Evolutionary conservation across 2,888 invertebrate species (phyloP).

Genomic region (Idaea biselata): DNA sequence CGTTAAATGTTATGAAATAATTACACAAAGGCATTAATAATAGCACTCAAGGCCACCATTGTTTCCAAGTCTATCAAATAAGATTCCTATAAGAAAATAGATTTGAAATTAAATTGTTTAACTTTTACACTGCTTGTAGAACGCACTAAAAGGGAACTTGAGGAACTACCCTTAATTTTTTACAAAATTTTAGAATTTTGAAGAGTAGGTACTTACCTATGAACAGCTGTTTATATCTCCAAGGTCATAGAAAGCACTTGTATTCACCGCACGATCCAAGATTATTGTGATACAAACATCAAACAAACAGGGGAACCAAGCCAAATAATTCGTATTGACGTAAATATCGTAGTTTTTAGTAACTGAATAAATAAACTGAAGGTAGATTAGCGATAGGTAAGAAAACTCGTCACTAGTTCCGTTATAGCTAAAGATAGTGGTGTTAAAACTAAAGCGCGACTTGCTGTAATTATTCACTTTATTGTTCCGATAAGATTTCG

Average conservation of each 20-base stretch:
- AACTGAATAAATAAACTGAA: conserved; percentile 54
- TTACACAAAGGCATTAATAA: neutral
- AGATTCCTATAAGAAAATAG: neutral
- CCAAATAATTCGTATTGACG: conserved; percentile 72
- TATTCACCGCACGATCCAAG: conserved; percentile 51
- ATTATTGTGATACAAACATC: conserved; percentile 57
- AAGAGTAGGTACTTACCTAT: conserved; percentile 40
- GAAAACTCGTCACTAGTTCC: conserved; percentile 7
- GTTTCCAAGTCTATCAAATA: neutral
- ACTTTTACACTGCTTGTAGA: neutral
- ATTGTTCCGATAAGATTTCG: conserved; percentile 41
- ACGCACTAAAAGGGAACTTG: conserved; percentile 7
- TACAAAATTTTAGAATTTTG: neutral
- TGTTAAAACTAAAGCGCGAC: conserved; percentile 16
- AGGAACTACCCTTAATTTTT: neutral
- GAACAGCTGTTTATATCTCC: conserved; percentile 66
- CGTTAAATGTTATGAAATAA: neutral
- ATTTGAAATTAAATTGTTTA: neutral
- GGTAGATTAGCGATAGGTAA: neutral
- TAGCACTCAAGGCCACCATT: neutral
- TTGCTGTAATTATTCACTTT: conserved; percentile 21
- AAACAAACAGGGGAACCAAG: conserved; percentile 58
- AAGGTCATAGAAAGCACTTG: conserved; percentile 59
- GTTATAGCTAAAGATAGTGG: conserved; percentile 9
- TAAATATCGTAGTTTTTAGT: conserved; percentile 55